phyloP scores from a whole-genome alignment of 1,140 invertebrate genomes.

The Probaryconus sp. region DNA sequence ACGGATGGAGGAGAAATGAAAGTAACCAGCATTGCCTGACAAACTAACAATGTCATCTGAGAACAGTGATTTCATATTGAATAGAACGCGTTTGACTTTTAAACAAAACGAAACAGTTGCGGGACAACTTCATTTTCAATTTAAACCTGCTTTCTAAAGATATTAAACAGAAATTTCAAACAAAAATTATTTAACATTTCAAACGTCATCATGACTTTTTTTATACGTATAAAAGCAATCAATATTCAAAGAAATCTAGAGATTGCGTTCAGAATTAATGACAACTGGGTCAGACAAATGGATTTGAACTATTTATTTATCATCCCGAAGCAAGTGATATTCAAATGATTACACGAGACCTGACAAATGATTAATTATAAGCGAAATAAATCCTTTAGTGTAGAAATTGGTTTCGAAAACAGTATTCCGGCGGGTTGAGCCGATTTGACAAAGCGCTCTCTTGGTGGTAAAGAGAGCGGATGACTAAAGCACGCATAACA shows the following conservation, averaged over 20 bases:
- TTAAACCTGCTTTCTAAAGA: too few species aligned
- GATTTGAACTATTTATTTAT: conserved; percentile 47
- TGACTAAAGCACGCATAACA: conserved; percentile 51
- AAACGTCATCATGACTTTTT: too few species aligned
- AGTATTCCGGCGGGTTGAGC: too few species aligned
- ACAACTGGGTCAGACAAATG: conserved; percentile 42
- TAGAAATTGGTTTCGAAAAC: conserved; percentile 57
- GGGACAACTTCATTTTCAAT: not conserved
- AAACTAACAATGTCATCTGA: conserved; percentile 19
- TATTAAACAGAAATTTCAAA: too few species aligned
- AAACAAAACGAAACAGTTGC: not conserved
- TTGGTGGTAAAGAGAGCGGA: conserved; percentile 55
- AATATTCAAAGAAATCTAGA: too few species aligned
- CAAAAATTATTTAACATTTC: too few species aligned
- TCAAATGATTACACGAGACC: conserved; percentile 39
- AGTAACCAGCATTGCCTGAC: not conserved
- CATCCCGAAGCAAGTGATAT: conserved; percentile 40
- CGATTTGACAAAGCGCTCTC: conserved; percentile 54
- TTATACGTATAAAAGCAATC: too few species aligned
- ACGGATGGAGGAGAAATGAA: conserved; percentile 2
- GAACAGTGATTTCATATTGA: conserved; percentile 21
- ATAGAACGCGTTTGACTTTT: conserved; percentile 27
- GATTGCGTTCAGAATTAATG: too few species aligned
- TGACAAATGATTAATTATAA: conserved; percentile 56
- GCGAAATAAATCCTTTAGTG: conserved; percentile 52